Evolutionary conservation across 2,113 vertebrate species (phyloP).

Genomic region (Empidonax alnorum): DNA sequence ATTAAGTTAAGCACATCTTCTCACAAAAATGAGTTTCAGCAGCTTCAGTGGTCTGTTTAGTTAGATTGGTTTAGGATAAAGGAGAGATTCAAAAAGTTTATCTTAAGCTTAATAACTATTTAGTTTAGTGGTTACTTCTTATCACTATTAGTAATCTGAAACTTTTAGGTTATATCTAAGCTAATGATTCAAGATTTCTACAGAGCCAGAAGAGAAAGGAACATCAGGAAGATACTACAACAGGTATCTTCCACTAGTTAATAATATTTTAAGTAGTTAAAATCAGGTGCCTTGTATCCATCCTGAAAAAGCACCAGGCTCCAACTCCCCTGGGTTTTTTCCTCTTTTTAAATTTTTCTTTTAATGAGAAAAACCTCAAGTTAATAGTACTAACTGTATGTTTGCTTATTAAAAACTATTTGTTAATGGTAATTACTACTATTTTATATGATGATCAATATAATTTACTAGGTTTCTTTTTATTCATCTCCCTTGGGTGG

Average conservation of each 20-base stretch:
- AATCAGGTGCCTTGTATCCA: not conserved
- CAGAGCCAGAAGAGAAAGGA: not conserved
- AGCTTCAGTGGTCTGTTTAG: not conserved
- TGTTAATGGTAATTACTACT: constrained; percentile 56
- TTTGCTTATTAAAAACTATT: constrained; percentile 49
- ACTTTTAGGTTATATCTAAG: not conserved
- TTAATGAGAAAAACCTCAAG: not conserved
- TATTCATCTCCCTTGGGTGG: constrained; percentile 37
- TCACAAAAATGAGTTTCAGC: not conserved
- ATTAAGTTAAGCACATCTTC: constrained; percentile 2
- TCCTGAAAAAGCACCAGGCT: not conserved
- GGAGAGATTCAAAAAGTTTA: not conserved
- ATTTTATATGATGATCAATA: constrained; percentile 54
- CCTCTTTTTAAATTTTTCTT: not conserved
- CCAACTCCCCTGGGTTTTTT: not conserved
- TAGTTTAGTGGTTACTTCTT: not conserved
- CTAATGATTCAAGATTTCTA: not conserved
- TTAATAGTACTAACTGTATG: not conserved
- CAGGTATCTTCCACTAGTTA: not conserved
- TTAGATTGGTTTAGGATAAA: not conserved
- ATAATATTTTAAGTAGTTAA: not conserved
- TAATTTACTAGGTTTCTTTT: not conserved
- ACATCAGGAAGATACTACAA: not conserved
- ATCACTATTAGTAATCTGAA: not conserved
- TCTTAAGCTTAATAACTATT: not conserved